Evolutionary conservation across 2,888 invertebrate species (phyloP).

Genomic region (Xestia rhomboidea): DNA sequence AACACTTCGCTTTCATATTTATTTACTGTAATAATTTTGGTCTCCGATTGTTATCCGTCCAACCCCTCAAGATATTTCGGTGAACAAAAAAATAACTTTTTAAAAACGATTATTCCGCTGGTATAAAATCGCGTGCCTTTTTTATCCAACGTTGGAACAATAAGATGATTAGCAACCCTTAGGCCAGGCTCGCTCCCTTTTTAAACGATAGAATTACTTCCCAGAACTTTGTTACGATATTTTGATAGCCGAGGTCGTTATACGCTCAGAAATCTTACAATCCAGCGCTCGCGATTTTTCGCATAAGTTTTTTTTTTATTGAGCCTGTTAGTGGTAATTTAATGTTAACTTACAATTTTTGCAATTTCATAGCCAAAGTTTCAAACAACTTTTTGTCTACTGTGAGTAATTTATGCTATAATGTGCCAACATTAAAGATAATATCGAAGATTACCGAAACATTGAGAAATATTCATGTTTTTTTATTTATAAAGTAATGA

Average conservation of each 20-base stretch:
- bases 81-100: constrained; percentile 52
- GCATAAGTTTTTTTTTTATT: constrained; percentile 69
- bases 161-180: constrained; percentile 82
- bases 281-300: constrained; percentile 65
- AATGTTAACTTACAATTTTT: constrained; percentile 56
- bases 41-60: constrained; percentile 52
- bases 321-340: constrained; percentile 68
- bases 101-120: constrained; percentile 65
- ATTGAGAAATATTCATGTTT: constrained; percentile 6
- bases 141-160: constrained; percentile 76
- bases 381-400: constrained; percentile 44
- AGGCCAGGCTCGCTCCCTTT: constrained; percentile 74
- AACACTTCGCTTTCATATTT: constrained; percentile 41
- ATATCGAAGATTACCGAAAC: constrained; percentile 17
- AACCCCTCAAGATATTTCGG: constrained; percentile 56
- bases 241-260: constrained; percentile 76
- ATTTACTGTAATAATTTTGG: constrained; percentile 49
- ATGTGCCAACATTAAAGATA: constrained; percentile 17
- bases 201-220: constrained; percentile 78
- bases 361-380: constrained; percentile 51
- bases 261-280: constrained; percentile 69
- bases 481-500: constrained; percentile 7
- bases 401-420: constrained; percentile 38
- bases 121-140: constrained; percentile 72
- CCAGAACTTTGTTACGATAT: constrained; percentile 77